Conservation (phyloP, 2,797 vertebrate genomes). For the Coluber constrictor region DNA sequence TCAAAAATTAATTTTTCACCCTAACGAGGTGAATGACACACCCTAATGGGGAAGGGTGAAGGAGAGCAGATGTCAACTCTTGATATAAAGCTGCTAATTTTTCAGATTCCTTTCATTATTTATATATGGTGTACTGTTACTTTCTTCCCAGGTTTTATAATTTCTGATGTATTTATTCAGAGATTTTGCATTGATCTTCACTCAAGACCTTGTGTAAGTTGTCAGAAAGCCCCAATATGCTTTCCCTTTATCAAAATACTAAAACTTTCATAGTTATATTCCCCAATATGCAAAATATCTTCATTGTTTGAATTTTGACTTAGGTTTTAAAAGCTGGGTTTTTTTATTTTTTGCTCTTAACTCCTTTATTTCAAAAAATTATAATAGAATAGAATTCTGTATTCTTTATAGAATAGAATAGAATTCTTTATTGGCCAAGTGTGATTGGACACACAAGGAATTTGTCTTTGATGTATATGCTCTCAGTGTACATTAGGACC, state of each 20-base stretch:
- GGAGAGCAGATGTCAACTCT: no score
- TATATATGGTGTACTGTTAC: neutral
- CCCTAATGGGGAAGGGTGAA: no score
- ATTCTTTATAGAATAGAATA: no score
- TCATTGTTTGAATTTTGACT: slow-evolving; percentile 19
- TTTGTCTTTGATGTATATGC: no score
- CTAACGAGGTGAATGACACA: no score
- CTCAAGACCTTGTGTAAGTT: neutral
- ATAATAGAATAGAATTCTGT: neutral
- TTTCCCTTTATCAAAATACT: slow-evolving; percentile 22
- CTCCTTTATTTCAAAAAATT: slow-evolving; percentile 1
- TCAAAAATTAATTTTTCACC: no score
- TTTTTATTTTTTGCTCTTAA: neutral
- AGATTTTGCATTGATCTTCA: neutral
- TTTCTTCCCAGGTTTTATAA: neutral
- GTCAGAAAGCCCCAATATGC: slow-evolving; percentile 1
- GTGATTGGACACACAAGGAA: no score
- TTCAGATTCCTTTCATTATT: neutral
- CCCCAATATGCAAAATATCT: slow-evolving; percentile 15
- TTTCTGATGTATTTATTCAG: neutral
- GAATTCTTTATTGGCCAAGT: no score
- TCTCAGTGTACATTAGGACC: neutral
- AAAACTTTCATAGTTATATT: slow-evolving; percentile 14
- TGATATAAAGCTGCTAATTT: neutral
- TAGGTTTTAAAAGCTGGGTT: slow-evolving; percentile 3